These are phyloP conservation scores for Ptiloglossa arizonensis DNA, from an alignment of 1,140 invertebrate genomes.

Conservation along the genomic window DNA sequence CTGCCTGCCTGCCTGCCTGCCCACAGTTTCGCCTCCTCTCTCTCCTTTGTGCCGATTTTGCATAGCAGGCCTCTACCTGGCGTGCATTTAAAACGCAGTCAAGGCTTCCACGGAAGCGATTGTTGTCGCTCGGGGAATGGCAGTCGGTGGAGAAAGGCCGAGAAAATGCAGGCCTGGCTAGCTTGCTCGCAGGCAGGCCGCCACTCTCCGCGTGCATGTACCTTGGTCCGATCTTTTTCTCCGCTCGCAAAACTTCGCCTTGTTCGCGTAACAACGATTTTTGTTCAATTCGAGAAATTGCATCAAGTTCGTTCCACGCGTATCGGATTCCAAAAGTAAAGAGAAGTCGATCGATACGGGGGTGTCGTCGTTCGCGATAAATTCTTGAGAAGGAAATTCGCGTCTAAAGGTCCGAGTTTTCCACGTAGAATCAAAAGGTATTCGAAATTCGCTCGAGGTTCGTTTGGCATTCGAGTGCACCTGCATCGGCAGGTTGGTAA, in stretches of 20 bases:
- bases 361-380: too few species aligned
- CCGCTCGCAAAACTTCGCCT: background rate
- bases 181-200: background rate
- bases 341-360: too few species aligned
- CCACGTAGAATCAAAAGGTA: background rate
- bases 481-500: background rate
- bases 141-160: conserved; percentile 43
- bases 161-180: conserved; percentile 45
- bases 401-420: too few species aligned
- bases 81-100: conserved; percentile 69
- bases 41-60: conserved; percentile 69
- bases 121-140: conserved; percentile 51
- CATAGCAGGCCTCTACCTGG: conserved; percentile 68
- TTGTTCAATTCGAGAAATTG: too few species aligned
- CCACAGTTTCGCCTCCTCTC: background rate
- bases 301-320: too few species aligned
- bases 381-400: too few species aligned
- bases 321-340: too few species aligned
- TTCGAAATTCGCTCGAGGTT: background rate
- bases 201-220: background rate
- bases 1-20: background rate
- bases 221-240: background rate
- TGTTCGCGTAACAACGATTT: background rate
- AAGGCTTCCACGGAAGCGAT: conserved; percentile 69
- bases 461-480: background rate